phyloP scores from a whole-genome alignment of 2,888 invertebrate species.

The Campopleginae sp. region DNA sequence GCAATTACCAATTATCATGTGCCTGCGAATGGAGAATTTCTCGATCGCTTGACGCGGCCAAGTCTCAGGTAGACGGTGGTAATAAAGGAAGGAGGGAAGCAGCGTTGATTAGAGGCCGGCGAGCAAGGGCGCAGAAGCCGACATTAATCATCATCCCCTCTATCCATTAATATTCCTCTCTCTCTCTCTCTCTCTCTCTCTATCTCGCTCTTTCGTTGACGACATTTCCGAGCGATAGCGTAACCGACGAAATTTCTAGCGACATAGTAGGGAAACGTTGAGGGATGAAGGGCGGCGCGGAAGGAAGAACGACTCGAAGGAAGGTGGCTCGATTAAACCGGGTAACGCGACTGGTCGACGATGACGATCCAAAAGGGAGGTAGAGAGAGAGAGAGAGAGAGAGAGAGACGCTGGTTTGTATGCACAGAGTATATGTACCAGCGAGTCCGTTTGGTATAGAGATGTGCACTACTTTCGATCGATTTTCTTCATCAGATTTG shows the following conservation, averaged over 20 bases:
- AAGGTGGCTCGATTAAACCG: conserved; percentile 65
- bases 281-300: neutral
- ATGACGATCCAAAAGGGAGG: conserved; percentile 39
- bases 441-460: neutral
- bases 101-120: conserved; percentile 62
- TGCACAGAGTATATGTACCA: conserved; percentile 21
- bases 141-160: conserved; percentile 63
- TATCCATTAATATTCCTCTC: conserved; percentile 46
- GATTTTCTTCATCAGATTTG: conserved; percentile 57
- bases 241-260: conserved; percentile 86
- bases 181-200: conserved; percentile 53
- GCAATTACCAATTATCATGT: conserved; percentile 67
- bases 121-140: conserved; percentile 56
- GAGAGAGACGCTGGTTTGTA: conserved; percentile 29
- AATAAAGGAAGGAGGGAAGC: conserved; percentile 1
- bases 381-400: conserved; percentile 5
- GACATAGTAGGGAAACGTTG: conserved; percentile 12
- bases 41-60: conserved; percentile 26
- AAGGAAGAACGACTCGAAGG: conserved; percentile 45
- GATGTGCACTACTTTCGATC: conserved; percentile 49
- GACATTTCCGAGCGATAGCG: conserved; percentile 85
- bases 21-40: conserved; percentile 49
- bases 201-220: conserved; percentile 68
- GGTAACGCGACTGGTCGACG: conserved; percentile 65
- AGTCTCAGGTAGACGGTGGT: conserved; percentile 4